Evolutionary conservation across 2,888 invertebrate species (phyloP), one percentile per base, ranked within the genome.

Genomic region (Drosophila anomelani): DNA sequence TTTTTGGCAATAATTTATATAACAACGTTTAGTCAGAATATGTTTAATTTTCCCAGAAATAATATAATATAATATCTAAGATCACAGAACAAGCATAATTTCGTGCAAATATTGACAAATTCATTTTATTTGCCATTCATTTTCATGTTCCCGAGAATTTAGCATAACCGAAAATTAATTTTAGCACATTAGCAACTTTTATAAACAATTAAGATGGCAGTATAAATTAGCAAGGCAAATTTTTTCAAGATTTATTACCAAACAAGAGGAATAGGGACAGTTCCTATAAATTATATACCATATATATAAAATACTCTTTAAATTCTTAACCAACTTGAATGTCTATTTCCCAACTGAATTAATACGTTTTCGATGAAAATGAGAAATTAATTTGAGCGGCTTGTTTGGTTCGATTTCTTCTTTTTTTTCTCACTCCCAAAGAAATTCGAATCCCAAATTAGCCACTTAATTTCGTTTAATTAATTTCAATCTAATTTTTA

Each of bases 401-500:
- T 68, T 67, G 82, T 73, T 73, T 67, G 44, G n/a, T 29, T 29
- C 12, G 29, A 29, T 5, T 47, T 47, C 17, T 41, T 26, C 10
- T 41, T 46, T 34, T 23, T 20, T 34, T 17, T 20, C 34, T 20
- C 51, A 49, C 15, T 43, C 17, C 23, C 17, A 62, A 73, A 70
- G 71, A 84, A 86, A 77, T 71, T 79, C 60, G 55, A 75, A 70
- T 64, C 54, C 54, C 43, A 70, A 82, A 79, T 77, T 75, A 77
- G 75, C 60, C 44, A 53, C 67, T 86, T 75, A 81, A 86, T 84
- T 84, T 84, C 68, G 69, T 77, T 71, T 77, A 84, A 86, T 86
- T 88, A 84, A 84, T 88, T 84, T 77, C 70, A 78, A 71, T 85
- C 83, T 58, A 76, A 85, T 85, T 85, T 77, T 55, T 41, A 61